Base-by-base conservation (phyloP, 2,888 invertebrate species). In the Camptogramma bilineatum region DNA sequence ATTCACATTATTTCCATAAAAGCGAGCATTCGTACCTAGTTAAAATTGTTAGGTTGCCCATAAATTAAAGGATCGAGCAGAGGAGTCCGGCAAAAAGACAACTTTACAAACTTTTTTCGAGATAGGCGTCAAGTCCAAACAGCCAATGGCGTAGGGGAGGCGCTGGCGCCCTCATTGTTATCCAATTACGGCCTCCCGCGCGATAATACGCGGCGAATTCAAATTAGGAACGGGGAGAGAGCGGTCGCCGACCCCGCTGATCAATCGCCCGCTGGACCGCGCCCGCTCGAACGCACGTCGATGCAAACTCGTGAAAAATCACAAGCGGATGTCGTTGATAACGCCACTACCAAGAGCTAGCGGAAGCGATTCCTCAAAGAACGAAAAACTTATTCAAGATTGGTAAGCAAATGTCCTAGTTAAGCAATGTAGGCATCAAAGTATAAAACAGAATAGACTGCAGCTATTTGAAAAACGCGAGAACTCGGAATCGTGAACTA, bases 121-220 rank as follows among this genome's bases (percentile, higher is more conserved):
- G 54, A 72, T 74, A 75, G 76, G 81, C 80, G 77, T 77, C 73
- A 81, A 78, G 83, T 81, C 83, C 80, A 78, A 80, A 77, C 79
- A 77, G 78, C 83, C 80, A 80, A 81, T 78, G 72, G 76, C 72
- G 68, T 73, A 72, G 79, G 88, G 89, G 88, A 83, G 88, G 88
- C 85, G 88, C 84, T 82, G 82, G 82, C 85, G 85, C 90, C 90
- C 87, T 85, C 88, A 91, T 92, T 91, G 91, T 93, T 91, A 93
- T 91, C 93, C 91, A 91, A 92, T 92, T 92, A 92, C 86, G 86
- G 80, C 84, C 86, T 88, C 90, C 90, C 88, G 90, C 87, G 86
- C 87, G 90, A 88, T 90, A 91, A 91, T 90, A 85, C 87, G 89
- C 87, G 86, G 92, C 91, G 90, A 91, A 92, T 92, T 91, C 88